These are phyloP conservation scores for Lasaia peninsularis DNA, from an alignment of 1,140 invertebrate genomes.

Conservation along the genomic window DNA sequence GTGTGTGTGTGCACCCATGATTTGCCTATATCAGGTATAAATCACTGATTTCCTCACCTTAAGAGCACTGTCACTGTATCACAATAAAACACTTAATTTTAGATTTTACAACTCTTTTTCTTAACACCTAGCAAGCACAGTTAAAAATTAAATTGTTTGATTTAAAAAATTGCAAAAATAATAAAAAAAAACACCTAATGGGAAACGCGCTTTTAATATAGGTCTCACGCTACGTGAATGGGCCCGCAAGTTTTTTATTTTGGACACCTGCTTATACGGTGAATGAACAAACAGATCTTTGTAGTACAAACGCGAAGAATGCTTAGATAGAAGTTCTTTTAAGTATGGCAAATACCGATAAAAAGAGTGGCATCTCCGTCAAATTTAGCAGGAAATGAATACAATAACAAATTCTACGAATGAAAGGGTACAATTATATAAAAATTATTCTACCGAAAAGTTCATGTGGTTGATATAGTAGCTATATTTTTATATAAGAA, in stretches of 20 bases:
- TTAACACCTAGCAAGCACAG: too few species aligned
- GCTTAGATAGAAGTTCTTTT: constrained; percentile 12
- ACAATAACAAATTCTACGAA: neutral
- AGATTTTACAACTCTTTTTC: too few species aligned
- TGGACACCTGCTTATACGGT: constrained; percentile 4
- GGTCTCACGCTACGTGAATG: constrained; percentile 4
- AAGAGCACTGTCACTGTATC: too few species aligned
- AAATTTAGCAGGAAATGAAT: constrained; percentile 2
- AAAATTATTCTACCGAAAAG: too few species aligned
- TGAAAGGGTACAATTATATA: too few species aligned
- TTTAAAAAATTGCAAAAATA: neutral
- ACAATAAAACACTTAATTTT: too few species aligned
- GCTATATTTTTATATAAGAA: too few species aligned
- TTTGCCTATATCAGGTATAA: too few species aligned
- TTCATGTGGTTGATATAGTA: too few species aligned
- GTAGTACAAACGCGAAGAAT: constrained; percentile 9
- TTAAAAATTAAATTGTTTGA: neutral
- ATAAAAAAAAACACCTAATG: neutral
- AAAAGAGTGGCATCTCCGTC: constrained; percentile 4
- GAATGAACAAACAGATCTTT: constrained; percentile 9
- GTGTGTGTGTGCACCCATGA: too few species aligned
- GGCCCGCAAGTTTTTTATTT: constrained; percentile 9
- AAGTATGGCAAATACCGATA: constrained; percentile 1
- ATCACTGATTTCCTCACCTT: too few species aligned
- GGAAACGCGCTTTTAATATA: neutral